Base-by-base conservation (phyloP, 2,113 vertebrate species). In the Eonycteris spelaea region DNA sequence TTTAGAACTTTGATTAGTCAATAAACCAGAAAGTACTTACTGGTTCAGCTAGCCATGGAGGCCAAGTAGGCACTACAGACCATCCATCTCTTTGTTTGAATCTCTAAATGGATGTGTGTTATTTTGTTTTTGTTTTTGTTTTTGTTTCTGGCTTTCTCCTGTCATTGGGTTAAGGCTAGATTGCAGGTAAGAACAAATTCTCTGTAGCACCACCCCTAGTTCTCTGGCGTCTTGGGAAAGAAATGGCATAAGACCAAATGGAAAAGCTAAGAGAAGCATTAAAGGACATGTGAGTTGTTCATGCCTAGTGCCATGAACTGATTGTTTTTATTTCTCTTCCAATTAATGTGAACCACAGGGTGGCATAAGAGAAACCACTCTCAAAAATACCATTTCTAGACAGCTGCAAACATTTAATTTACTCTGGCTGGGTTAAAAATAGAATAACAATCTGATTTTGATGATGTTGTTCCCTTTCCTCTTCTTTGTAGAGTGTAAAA, bases 401-500 rank as follows among this genome's bases (percentile, higher is more conserved):
- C 33, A 68, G 73, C 35, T 43, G 35, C 55, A 78, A 55, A 67
- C 24, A 14, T 35, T 24, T 38, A 13, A n/a, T 65, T 68, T n/a
- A 38, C 7, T 86, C 53, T 67, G 55, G 21, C 6, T 16, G 19
- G 33, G 3, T 70, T 84, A 21, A 80, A 90, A 92, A 80, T 68
- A 16, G 33, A 80, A 28, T 12, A 55, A 30, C 11, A 7, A 22
- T n/a, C 57, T 89, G 40, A 57, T 43, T 73, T 63, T 38, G 53
- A 2, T 63, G 21, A 24, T 26, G 7, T 30, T 33, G 1, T 63
- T 57, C 28, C 18, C 11, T 86, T 65, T 15, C 9, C 40, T 79
- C 2, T 35, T 61, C 93, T 79, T 91, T 94, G 38, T 78, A 98
- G 98, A 95, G 15, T 98, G 98, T 83, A 93, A 96, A 85, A 93